Evolutionary conservation across 1,140 invertebrate genomes (phyloP), one percentile per base, ranked within the genome.

Genomic region (Nephotettix cincticeps): DNA sequence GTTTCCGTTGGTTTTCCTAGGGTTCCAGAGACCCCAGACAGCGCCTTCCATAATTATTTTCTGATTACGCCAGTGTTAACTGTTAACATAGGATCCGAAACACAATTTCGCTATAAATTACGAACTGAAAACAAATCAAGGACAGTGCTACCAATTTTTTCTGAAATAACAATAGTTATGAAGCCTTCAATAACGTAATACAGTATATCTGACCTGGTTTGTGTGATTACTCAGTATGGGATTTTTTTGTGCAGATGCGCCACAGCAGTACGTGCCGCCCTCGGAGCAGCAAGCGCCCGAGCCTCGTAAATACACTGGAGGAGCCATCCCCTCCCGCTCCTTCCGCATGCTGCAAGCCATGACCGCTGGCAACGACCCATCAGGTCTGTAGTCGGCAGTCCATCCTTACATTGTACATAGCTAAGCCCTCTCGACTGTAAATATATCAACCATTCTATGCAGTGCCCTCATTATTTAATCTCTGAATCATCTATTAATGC

Each of bases 331-430:
- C 54, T 94, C 92, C 71, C 87, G 92, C 78, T 93, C 93, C 21
- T 95, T 95, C 79, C 88, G 87, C 79, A 90, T 95, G 78, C 82
- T 95, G 40, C 93, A 95, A 82, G 88, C 89, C 29, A 92, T 94
- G 90, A 93, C 91, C 54, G 86, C 86, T 74, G 17, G 77, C 75
- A 81, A 87, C 69, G 85, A 88, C 75, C 83, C 81, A 78, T 76
- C 79, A 70, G 80, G 83, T 84, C 77, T 81, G 78, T 27, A 54
- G 13, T 11, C 19, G 19, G 19, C 47, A 6, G 13, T 6, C 6
- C 47, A n/a, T 21, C 14, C 47, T 51, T 21, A 51, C 32, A 36
- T 3, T 27, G 56, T 61, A 27, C 56, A 61, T 61, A 27, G 4
- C 9, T 27, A n/a, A 54, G 9, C 40, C 9, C 40, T 54, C 13